Base-by-base conservation (phyloP, 1,140 invertebrate genomes). In the Ladona fulva region DNA sequence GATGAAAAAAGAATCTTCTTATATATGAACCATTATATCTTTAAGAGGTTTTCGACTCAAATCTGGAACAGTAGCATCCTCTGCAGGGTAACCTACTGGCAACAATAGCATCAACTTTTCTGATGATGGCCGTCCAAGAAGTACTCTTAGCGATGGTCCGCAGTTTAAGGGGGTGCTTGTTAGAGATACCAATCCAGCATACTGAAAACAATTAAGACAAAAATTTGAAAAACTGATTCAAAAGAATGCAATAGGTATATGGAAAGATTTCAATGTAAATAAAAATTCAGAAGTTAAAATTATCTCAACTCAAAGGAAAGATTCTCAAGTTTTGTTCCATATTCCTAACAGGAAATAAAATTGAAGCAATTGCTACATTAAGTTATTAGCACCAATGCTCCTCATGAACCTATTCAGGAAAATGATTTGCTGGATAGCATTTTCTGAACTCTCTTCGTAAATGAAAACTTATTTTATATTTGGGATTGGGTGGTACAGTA, bases 111-210 rank as follows among this genome's bases (percentile, higher is more conserved):
- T 87, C 11, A 97, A 85, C 81, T 95, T 94, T 84, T 97, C 95
- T 82, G 93, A 92, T 0, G 81, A 77, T 0, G 95, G 95, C 78
- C 95, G 87, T 52, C 86, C 85, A 0, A 97, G 87, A 19, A 97
- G 85, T 25, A 86, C 83, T 52, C 94, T 85, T 6, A 97, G 85
- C 7, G 92, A 90, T 5, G 92, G 89, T 0, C 94, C 95, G 84
- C 94, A 95, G 83, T 97, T 97, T 14, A 97, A 83, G 0, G 95
- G 95, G 7, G 95, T 97, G 3, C 93, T 95, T 0, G 93, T 94
- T 24, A 97, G 86, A 0, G 94, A 93, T 12, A 92, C 92, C 24
- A 97, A 84, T 11, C 95, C 95, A 76, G 93, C 92, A 82, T 93
- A 90, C 92, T 94, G 84, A 59, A 87, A 86, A n/a, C n/a, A 79